These are phyloP conservation scores for Forficula auricularia DNA, from an alignment of 1,140 invertebrate species.

Conservation along the genomic window DNA sequence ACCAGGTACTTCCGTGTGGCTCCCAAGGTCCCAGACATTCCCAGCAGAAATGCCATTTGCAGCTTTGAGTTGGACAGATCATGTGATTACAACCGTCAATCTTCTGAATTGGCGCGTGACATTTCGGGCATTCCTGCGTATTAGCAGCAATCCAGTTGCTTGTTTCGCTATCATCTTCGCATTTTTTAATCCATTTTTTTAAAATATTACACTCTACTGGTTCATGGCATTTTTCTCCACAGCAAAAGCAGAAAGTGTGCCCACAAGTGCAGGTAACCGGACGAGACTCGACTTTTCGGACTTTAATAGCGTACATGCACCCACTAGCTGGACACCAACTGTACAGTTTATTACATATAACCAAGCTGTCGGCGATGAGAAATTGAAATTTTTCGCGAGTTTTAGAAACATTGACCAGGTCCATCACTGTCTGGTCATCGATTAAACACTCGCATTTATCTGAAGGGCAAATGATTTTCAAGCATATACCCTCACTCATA, in stretches of 20 bases:
- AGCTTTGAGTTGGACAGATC: slow-evolving; percentile 43
- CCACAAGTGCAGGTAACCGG: no score
- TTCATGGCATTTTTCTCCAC: no score
- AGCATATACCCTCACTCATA: slow-evolving; percentile 49
- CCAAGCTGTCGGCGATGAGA: slow-evolving; percentile 19
- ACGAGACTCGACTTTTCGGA: no score
- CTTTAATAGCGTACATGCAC: no score
- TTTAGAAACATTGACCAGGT: slow-evolving; percentile 37
- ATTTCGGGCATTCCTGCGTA: slow-evolving; percentile 65
- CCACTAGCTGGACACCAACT: no score
- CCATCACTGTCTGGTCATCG: no score
- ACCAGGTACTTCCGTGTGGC: slow-evolving; percentile 60
- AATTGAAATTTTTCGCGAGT: slow-evolving; percentile 48
- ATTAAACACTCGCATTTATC: slow-evolving; percentile 30
- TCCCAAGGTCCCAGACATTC: slow-evolving; percentile 62
- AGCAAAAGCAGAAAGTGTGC: no score
- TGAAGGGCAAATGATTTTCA: slow-evolving; percentile 49
- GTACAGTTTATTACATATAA: no score
- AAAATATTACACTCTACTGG: no score
- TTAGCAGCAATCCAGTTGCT: slow-evolving; percentile 35
- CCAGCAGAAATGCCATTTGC: slow-evolving; percentile 63
- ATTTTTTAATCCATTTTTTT: no score
- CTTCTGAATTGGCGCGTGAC: slow-evolving; percentile 55
- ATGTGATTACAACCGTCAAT: slow-evolving; percentile 32
- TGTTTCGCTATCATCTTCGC: no score